Conservation (phyloP, 92 coral and sea anemone species). For the Scolanthus callimorphus region DNA sequence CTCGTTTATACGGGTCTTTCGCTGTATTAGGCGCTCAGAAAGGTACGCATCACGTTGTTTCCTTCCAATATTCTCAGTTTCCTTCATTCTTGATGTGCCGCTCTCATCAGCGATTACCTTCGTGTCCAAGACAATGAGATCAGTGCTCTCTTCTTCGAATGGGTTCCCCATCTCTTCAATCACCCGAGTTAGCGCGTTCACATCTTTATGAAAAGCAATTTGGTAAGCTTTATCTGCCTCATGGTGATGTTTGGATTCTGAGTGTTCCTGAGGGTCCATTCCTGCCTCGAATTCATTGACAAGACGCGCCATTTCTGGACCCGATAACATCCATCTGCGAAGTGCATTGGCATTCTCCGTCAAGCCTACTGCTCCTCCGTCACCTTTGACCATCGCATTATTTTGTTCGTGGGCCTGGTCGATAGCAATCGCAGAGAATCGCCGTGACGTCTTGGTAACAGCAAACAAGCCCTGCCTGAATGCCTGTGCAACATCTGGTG, state of each 20-base stretch:
- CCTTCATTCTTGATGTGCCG: too few relatives aligned
- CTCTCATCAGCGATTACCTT: too few relatives aligned
- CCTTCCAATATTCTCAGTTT: too few relatives aligned
- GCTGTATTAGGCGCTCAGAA: too few relatives aligned
- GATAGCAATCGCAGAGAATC: constrained; percentile 48
- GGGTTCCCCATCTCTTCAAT: constrained; percentile 59
- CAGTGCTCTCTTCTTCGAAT: too few relatives aligned
- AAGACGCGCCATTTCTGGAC: constrained; percentile 41
- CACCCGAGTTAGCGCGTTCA: constrained; percentile 35
- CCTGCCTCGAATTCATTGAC: constrained; percentile 41
- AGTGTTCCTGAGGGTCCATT: constrained; percentile 18
- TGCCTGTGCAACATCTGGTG: constrained; percentile 31
- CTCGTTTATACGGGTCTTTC: too few relatives aligned
- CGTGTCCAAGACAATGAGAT: too few relatives aligned
- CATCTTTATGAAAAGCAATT: constrained; percentile 37
- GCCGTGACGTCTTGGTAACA: constrained; percentile 39
- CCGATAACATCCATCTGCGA: constrained; percentile 45
- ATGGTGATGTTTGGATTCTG: constrained; percentile 17
- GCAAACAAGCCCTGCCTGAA: constrained; percentile 35
- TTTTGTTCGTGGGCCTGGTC: constrained; percentile 65
- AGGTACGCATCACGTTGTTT: too few relatives aligned
- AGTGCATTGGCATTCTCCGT: constrained; percentile 46
- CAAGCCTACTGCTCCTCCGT: constrained; percentile 50
- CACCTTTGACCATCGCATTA: constrained; percentile 54
- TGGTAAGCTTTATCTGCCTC: constrained; percentile 53